Evolutionary conservation across 2,888 invertebrate genomes (phyloP).

Genomic region (Loripinus fragilis): DNA sequence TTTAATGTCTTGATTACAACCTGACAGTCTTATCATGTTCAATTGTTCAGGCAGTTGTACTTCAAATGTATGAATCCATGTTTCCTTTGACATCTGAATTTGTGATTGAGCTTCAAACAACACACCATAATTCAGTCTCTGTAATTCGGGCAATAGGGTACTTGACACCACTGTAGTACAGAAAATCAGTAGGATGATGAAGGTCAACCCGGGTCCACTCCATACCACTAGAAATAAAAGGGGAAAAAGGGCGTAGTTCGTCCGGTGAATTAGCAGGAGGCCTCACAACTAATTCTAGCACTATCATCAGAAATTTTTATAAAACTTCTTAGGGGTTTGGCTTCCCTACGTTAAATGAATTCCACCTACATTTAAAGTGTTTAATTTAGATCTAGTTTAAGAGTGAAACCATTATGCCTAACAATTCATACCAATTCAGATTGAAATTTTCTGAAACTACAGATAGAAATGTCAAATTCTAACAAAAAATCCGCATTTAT

Average conservation of each 20-base stretch:
- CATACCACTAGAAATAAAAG: background rate
- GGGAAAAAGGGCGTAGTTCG: background rate
- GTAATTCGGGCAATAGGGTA: no score
- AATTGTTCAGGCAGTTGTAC: conserved; percentile 20
- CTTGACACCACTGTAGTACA: no score
- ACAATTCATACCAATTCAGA: background rate
- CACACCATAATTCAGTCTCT: no score
- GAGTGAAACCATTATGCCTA: background rate
- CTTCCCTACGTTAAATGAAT: no score
- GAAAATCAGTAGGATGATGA: conserved; percentile 19
- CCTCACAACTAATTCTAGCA: conserved; percentile 1
- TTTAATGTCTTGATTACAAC: conserved; percentile 6
- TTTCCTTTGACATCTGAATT: conserved; percentile 3
- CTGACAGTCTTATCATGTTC: conserved; percentile 5
- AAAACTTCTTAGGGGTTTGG: background rate
- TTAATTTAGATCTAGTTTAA: background rate
- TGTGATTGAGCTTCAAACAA: conserved; percentile 20
- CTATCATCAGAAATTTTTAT: background rate
- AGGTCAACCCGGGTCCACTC: background rate
- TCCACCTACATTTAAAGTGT: background rate
- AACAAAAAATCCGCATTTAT: background rate
- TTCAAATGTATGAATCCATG: conserved; percentile 36
- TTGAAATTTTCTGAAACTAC: background rate
- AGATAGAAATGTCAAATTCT: background rate
- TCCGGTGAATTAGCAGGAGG: no score